Evolutionary conservation across 2,888 invertebrate species (phyloP).

Genomic region (Mechanitis messenoides): DNA sequence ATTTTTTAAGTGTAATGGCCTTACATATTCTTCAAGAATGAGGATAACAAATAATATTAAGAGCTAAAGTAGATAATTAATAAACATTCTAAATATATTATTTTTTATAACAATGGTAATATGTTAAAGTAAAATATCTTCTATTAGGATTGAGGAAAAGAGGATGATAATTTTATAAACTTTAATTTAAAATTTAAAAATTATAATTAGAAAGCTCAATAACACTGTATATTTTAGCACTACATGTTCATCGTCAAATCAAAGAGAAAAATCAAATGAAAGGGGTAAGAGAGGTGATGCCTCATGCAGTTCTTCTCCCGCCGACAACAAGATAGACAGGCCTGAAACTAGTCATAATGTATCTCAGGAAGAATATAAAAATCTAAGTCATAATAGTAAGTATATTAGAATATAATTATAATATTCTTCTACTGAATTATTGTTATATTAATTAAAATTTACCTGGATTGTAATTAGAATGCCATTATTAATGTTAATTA

Average conservation of each 20-base stretch:
- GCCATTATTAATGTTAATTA: too few species aligned
- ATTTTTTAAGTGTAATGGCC: too few species aligned
- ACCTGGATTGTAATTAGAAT: too few species aligned
- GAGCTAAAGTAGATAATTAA: too few species aligned
- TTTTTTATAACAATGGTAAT: too few species aligned
- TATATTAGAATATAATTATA: slow-evolving; percentile 20
- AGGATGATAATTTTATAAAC: not conserved
- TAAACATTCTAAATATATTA: too few species aligned
- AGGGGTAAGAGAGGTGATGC: slow-evolving; percentile 41
- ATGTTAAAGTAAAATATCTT: too few species aligned
- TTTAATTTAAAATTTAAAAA: not conserved
- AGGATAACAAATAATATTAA: too few species aligned
- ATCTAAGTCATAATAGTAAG: slow-evolving; percentile 63
- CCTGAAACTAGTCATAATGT: slow-evolving; percentile 67
- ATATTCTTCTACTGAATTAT: too few species aligned
- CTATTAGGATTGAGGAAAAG: too few species aligned
- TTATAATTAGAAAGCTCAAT: slow-evolving; percentile 7
- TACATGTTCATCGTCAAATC: slow-evolving; percentile 51
- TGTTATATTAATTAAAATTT: not conserved
- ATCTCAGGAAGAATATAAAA: slow-evolving; percentile 55
- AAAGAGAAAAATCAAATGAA: slow-evolving; percentile 44
- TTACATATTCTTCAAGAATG: too few species aligned
- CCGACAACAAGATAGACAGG: slow-evolving; percentile 43
- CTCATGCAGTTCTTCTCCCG: slow-evolving; percentile 42
- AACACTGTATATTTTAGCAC: slow-evolving; percentile 41